These are phyloP conservation scores for Mesembrinibis cayennensis DNA, from an alignment of 2,113 vertebrate genomes.

Conservation along the genomic window DNA sequence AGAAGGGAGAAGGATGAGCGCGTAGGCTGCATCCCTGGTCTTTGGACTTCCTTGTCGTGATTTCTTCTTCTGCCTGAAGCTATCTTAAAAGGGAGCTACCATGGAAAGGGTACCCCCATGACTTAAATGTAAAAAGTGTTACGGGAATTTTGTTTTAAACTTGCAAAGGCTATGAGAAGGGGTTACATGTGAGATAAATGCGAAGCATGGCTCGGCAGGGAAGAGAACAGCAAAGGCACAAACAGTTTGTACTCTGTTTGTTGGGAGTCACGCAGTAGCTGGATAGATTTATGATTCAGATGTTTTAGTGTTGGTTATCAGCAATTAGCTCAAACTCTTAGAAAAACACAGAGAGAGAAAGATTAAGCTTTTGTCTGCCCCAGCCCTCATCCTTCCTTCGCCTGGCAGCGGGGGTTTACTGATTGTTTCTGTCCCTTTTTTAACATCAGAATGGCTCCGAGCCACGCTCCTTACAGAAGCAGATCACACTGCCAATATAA, in stretches of 20 bases:
- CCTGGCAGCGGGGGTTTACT: slow-evolving; percentile 24
- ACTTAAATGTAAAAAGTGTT: background rate
- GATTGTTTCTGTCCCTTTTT: slow-evolving; percentile 38
- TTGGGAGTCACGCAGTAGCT: background rate
- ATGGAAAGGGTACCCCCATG: background rate
- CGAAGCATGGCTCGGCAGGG: background rate
- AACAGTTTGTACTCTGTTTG: background rate
- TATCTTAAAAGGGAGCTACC: background rate
- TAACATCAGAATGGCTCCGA: slow-evolving; percentile 12
- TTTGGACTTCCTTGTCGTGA: background rate
- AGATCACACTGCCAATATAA: background rate
- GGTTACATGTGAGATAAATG: background rate
- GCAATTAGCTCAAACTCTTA: slow-evolving; percentile 32
- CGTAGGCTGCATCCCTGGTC: background rate
- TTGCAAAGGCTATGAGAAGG: background rate
- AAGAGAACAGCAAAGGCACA: background rate
- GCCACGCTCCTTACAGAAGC: background rate
- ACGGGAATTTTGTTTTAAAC: background rate
- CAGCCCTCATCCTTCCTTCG: slow-evolving; percentile 33
- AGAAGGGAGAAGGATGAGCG: background rate
- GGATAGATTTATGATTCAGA: slow-evolving; percentile 40
- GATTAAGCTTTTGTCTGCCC: slow-evolving; percentile 53
- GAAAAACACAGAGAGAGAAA: slow-evolving; percentile 15
- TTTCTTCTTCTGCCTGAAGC: background rate
- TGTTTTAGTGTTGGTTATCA: slow-evolving; percentile 27